Conservation (phyloP, 2,888 invertebrate species). For the Agriopis aurantiaria region DNA sequence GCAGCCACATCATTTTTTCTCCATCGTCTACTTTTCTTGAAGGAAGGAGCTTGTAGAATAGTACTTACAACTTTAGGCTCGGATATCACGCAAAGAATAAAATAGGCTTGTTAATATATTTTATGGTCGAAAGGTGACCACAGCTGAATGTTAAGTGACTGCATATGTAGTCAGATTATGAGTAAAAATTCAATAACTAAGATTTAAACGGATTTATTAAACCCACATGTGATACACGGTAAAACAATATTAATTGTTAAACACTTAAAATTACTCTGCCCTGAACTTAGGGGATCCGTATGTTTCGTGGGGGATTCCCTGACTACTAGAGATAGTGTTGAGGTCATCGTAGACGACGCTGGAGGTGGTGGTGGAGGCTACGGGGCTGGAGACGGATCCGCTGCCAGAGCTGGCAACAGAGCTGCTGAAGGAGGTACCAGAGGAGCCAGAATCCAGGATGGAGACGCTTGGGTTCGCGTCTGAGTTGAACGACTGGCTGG, state of each 20-base stretch:
- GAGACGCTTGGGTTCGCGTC: neutral
- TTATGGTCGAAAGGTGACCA: no score
- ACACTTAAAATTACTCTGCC: slow-evolving; percentile 44
- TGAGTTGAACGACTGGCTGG: slow-evolving; percentile 16
- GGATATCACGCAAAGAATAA: no score
- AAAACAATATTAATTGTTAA: slow-evolving; percentile 16
- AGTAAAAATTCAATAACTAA: neutral
- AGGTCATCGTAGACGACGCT: slow-evolving; percentile 52
- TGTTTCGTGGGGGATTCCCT: slow-evolving; percentile 76
- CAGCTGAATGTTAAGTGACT: neutral
- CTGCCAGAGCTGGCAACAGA: slow-evolving; percentile 42
- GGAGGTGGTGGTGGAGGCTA: slow-evolving; percentile 49
- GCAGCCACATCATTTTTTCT: no score
- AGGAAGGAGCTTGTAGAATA: no score
- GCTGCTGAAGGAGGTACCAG: slow-evolving; percentile 33
- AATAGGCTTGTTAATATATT: no score
- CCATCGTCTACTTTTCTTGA: no score
- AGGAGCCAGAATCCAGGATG: slow-evolving; percentile 22
- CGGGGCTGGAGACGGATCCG: slow-evolving; percentile 42
- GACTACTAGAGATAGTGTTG: slow-evolving; percentile 70
- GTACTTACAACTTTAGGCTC: no score
- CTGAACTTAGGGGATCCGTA: slow-evolving; percentile 78
- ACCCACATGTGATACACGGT: slow-evolving; percentile 12
- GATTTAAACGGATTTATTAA: slow-evolving; percentile 36
- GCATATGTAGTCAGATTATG: neutral